Conservation (phyloP, 1,140 invertebrate genomes). For the Drosophila jambulina region DNA sequence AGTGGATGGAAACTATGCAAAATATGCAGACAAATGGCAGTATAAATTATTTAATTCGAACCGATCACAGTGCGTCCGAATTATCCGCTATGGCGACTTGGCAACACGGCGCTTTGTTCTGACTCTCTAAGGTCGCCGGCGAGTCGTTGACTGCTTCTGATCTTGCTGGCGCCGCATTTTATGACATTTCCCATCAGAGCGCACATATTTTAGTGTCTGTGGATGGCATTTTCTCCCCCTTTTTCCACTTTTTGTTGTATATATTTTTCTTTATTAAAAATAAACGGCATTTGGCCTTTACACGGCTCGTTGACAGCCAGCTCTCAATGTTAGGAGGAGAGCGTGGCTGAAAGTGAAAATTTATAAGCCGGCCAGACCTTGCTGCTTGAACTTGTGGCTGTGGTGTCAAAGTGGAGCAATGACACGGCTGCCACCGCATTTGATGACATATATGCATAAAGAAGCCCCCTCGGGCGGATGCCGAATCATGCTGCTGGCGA, state of each 20-base stretch:
- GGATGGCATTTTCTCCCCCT: slow-evolving; percentile 7
- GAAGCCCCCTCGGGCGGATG: slow-evolving; percentile 1
- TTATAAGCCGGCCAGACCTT: slow-evolving; percentile 61
- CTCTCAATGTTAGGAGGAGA: slow-evolving; percentile 62
- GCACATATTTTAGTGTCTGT: slow-evolving; percentile 25
- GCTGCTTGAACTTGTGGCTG: slow-evolving; percentile 75
- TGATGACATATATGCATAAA: slow-evolving; percentile 3
- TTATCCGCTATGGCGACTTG: slow-evolving; percentile 46
- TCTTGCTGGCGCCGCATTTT: slow-evolving; percentile 69
- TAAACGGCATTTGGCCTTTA: slow-evolving; percentile 74
- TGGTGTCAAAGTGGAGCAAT: slow-evolving; percentile 68
- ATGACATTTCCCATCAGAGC: slow-evolving; percentile 57
- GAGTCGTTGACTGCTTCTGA: slow-evolving; percentile 70
- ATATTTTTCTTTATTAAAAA: slow-evolving; percentile 67
- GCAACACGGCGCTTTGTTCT: slow-evolving; percentile 20
- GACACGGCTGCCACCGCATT: slow-evolving; percentile 49
- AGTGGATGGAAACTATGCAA: slow-evolving; percentile 64
- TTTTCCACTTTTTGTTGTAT: background rate
- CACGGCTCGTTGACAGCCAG: slow-evolving; percentile 73
- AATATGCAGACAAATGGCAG: slow-evolving; percentile 74
- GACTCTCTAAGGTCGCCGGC: slow-evolving; percentile 55
- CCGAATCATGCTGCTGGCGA: background rate
- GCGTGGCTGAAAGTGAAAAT: slow-evolving; percentile 50
- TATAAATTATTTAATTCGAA: slow-evolving; percentile 76
- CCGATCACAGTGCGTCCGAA: slow-evolving; percentile 53